Conservation (phyloP, 2,797 vertebrate genomes). For the Eremophila alpestris region DNA sequence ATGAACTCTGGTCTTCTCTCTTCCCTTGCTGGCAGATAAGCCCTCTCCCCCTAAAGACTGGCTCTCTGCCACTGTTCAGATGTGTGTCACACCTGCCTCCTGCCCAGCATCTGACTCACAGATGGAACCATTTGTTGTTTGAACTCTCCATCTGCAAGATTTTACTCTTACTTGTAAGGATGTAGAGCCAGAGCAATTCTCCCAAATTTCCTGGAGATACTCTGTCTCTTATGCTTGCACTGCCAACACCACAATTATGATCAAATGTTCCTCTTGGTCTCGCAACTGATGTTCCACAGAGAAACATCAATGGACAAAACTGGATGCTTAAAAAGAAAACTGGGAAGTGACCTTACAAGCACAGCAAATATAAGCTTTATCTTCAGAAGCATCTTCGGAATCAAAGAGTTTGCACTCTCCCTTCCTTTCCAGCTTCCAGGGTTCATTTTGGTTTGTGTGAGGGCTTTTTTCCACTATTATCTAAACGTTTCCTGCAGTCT, state of each 20-base stretch:
- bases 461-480: fast-evolving
- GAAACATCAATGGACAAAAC: background rate
- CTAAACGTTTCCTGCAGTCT: background rate
- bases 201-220: background rate
- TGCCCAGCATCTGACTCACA: slow-evolving; percentile 45
- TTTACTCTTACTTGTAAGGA: background rate
- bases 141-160: slow-evolving; percentile 13
- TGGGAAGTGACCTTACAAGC: background rate
- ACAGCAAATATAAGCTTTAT: background rate
- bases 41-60: background rate
- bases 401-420: background rate
- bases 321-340: background rate
- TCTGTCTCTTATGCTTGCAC: background rate
- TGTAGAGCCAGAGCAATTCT: background rate
- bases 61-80: slow-evolving; percentile 23
- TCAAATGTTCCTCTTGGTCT: background rate
- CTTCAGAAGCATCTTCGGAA: background rate
- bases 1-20: background rate
- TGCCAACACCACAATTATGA: background rate
- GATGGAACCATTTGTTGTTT: background rate
- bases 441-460: background rate
- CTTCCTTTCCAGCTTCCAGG: background rate
- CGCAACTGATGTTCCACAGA: background rate
- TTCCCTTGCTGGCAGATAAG: background rate
- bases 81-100: slow-evolving; percentile 35